Conservation (phyloP, 23 tunicate species). For the Ciona savignyi region DNA sequence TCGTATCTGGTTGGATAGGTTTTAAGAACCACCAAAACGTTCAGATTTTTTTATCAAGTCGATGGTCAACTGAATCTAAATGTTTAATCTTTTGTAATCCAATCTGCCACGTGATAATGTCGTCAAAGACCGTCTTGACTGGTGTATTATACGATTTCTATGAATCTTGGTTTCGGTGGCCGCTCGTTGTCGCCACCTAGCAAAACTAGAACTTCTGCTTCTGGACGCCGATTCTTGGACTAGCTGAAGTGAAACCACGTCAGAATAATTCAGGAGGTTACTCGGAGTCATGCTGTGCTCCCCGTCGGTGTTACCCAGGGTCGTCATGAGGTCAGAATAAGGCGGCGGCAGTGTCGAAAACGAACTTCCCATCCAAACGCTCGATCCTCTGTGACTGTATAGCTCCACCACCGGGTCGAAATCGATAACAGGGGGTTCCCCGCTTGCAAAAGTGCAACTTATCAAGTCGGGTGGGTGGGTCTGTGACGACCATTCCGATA, state of each 20-base stretch:
- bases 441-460: slow-evolving; percentile 16
- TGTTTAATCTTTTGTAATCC: not conserved
- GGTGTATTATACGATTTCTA: not conserved
- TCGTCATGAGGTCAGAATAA: not conserved
- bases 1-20: too few relatives aligned
- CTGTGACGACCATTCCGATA: not conserved
- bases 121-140: not conserved
- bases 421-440: slow-evolving; percentile 18
- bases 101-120: not conserved
- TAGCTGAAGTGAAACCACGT: not conserved
- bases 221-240: not conserved
- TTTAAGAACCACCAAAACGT: too few relatives aligned
- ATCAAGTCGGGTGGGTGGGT: not conserved
- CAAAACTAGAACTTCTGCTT: not conserved
- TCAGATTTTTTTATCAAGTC: too few relatives aligned
- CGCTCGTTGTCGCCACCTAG: not conserved
- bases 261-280: not conserved
- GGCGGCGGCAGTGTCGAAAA: not conserved
- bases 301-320: not conserved
- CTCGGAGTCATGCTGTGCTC: not conserved
- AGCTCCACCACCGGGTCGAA: slow-evolving; percentile 22
- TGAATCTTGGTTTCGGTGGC: not conserved
- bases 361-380: not conserved
- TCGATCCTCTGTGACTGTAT: not conserved
- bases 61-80: too few relatives aligned